These are phyloP conservation scores for Eupithecia inturbata DNA, from an alignment of 2,888 invertebrate genomes.

Conservation along the genomic window DNA sequence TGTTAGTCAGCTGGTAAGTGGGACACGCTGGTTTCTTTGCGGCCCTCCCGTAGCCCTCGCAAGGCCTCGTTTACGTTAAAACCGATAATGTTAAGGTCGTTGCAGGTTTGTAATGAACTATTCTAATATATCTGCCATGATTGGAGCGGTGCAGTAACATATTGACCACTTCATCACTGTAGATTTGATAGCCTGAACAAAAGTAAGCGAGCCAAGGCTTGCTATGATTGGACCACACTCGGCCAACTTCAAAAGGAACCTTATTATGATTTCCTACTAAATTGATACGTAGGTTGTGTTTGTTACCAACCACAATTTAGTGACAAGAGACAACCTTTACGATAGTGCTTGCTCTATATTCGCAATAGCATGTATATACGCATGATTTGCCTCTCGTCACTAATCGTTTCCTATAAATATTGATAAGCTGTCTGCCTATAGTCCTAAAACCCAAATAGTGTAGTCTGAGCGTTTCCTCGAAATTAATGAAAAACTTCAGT, in stretches of 20 bases:
- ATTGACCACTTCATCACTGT: background rate
- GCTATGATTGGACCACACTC: background rate
- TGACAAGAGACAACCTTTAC: background rate
- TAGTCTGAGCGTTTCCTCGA: too few species aligned
- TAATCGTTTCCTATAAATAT: conserved; percentile 1
- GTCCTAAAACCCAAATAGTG: background rate
- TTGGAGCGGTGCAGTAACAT: background rate
- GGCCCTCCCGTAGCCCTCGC: conserved; percentile 68
- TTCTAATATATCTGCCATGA: background rate
- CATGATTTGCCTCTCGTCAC: background rate
- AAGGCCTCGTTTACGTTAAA: conserved; percentile 64
- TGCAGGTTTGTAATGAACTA: conserved; percentile 33
- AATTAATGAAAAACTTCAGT: too few species aligned
- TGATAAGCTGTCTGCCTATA: background rate
- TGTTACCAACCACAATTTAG: background rate
- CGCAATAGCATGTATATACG: conserved; percentile 8
- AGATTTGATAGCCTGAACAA: background rate
- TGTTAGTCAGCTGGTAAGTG: conserved; percentile 68
- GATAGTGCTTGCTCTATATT: background rate
- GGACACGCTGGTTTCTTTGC: conserved; percentile 77
- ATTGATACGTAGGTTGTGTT: background rate
- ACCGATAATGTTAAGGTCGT: conserved; percentile 63
- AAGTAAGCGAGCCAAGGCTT: background rate
- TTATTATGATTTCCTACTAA: too few species aligned
- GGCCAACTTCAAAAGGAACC: background rate